phyloP scores from a whole-genome alignment of 2,797 vertebrate genomes.

The Cryptoblepharus egeriae region DNA sequence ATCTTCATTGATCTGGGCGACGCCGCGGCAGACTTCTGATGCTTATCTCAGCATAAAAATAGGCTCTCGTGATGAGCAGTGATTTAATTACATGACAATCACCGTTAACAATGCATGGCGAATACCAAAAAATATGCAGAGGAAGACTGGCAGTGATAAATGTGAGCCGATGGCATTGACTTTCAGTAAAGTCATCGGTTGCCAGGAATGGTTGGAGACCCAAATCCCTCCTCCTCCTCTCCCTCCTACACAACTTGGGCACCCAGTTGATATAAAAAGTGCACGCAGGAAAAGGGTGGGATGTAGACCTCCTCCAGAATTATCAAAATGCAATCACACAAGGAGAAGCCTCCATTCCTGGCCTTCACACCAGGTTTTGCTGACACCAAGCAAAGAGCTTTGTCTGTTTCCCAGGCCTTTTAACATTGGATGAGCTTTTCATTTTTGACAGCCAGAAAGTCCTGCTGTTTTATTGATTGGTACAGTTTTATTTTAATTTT shows the following conservation, averaged over 20 bases:
- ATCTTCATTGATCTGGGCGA: constrained; percentile 93
- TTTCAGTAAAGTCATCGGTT: constrained; percentile 74
- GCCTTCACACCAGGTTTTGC: neutral
- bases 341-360: neutral
- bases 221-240: neutral
- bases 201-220: constrained; percentile 50
- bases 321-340: neutral
- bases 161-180: constrained; percentile 82
- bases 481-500: no score
- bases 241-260: neutral
- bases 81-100: constrained; percentile 99
- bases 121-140: constrained; percentile 87
- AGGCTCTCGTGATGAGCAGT: constrained; percentile 90
- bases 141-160: constrained; percentile 91
- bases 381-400: no score
- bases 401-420: no score
- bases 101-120: constrained; percentile 89
- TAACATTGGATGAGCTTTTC: no score
- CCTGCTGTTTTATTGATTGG: no score
- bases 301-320: neutral
- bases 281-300: accelerated
- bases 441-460: no score
- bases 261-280: constrained; percentile 30
- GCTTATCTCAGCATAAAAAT: constrained; percentile 96
- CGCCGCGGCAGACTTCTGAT: constrained; percentile 84